phyloP scores from a whole-genome alignment of 2,113 vertebrate species.

The Amphiprion ocellaris region DNA sequence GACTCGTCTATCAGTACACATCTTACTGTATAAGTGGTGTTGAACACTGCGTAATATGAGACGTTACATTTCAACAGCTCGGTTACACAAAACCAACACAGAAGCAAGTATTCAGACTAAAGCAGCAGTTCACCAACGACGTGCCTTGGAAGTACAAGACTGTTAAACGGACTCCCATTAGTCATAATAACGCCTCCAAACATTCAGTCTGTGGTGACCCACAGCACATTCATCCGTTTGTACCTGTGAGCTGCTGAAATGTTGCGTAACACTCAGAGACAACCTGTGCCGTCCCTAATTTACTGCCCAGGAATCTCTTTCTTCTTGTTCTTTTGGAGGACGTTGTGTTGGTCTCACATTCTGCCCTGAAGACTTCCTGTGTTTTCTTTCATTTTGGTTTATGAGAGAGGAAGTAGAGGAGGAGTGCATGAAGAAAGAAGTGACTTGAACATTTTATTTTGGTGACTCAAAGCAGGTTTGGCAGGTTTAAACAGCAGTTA shows the following conservation, averaged over 20 bases:
- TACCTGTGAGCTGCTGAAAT: not conserved
- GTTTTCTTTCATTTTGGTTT: conserved; percentile 18
- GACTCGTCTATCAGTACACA: no score
- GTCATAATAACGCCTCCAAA: not conserved
- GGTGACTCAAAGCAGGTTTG: conserved; percentile 2
- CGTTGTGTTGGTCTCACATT: conserved; percentile 27
- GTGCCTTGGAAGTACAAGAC: not conserved
- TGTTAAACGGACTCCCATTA: not conserved
- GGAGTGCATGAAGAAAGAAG: not conserved
- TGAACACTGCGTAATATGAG: no score
- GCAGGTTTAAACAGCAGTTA: not conserved
- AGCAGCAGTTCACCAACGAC: not conserved
- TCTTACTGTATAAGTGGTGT: no score
- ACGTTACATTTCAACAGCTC: no score
- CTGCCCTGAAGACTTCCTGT: conserved; percentile 27
- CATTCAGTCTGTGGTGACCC: no score
- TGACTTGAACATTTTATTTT: not conserved
- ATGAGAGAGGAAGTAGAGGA: not conserved
- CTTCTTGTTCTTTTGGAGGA: not conserved
- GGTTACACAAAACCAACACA: no score
- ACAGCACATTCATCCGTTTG: not conserved
- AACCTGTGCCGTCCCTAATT: not conserved
- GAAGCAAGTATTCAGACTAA: no score
- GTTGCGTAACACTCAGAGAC: not conserved
- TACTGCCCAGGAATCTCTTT: not conserved